phyloP scores from a whole-genome alignment of 2,797 vertebrate genomes.

The Galaxias olidus region DNA sequence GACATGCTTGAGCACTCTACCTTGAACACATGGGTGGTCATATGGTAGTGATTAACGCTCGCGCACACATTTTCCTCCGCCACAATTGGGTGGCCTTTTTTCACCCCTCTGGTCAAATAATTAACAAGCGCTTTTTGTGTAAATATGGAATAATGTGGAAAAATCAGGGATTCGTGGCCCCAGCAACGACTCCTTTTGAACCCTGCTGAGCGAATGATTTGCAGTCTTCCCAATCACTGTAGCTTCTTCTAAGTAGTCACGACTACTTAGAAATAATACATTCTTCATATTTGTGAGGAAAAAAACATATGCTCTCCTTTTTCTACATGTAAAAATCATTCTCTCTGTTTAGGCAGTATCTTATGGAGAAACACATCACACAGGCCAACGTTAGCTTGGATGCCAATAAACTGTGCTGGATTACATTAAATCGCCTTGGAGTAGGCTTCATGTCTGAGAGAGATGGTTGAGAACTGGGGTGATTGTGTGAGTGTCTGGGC shows the following conservation, averaged over 20 bases:
- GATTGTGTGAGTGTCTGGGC: no score
- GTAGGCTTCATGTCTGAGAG: not conserved
- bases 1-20: conserved; percentile 75
- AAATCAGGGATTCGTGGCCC: conserved; percentile 63
- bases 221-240: not conserved
- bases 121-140: conserved; percentile 62
- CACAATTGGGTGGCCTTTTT: conserved; percentile 63
- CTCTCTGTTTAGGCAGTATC: not conserved
- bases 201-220: conserved; percentile 28
- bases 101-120: conserved; percentile 72
- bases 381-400: not conserved
- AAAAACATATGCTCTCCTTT: not conserved
- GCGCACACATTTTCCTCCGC: conserved; percentile 68
- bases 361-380: not conserved
- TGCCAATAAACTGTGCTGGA: not conserved
- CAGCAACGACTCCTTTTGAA: conserved; percentile 22
- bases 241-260: no score
- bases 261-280: no score
- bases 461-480: no score
- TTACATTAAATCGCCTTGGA: conserved; percentile 15
- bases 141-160: conserved; percentile 72
- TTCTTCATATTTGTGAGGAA: no score
- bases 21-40: conserved; percentile 78
- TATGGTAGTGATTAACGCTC: conserved; percentile 77
- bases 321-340: not conserved